Percentiles rank a stretch among this genome's conserved stretches.
Evolutionary conservation across 2,113 vertebrate genomes (phyloP).

Genomic region (Scalopus aquaticus): DNA sequence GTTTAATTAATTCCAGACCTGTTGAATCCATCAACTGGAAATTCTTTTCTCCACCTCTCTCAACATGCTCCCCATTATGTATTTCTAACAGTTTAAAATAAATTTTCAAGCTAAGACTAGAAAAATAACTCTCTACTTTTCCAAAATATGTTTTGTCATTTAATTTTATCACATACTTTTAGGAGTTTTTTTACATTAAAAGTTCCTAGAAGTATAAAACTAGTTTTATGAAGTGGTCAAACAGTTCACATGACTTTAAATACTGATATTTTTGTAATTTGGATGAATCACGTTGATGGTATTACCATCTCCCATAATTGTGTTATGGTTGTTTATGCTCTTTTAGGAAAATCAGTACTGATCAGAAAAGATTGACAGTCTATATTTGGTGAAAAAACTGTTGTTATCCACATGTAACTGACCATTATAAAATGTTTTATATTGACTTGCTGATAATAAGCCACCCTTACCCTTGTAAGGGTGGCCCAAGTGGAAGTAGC

Average conservation of each 20-base stretch:
- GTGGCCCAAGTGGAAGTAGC: not conserved
- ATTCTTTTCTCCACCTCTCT: slow-evolving; percentile 45
- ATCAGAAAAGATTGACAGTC: not conserved
- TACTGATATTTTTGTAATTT: not conserved
- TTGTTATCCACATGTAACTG: not conserved
- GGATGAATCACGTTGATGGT: not conserved
- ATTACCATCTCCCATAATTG: not conserved
- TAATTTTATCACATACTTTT: not conserved
- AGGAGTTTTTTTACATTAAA: not conserved
- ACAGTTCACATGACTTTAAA: slow-evolving; percentile 5
- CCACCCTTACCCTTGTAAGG: not conserved
- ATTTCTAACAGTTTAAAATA: slow-evolving; percentile 18
- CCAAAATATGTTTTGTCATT: not conserved
- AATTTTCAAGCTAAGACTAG: not conserved
- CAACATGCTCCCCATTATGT: slow-evolving; percentile 51
- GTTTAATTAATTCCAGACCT: not conserved
- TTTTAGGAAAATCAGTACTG: not conserved
- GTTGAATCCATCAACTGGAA: slow-evolving; percentile 51
- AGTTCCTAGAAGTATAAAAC: not conserved
- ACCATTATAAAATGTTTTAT: slow-evolving; percentile 2
- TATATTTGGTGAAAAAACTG: not conserved
- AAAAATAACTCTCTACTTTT: not conserved
- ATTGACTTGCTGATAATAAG: slow-evolving; percentile 6
- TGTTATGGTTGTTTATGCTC: not conserved
- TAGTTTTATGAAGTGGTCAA: slow-evolving; percentile 9